Evolutionary conservation across 2,888 invertebrate species (phyloP), one percentile per base, ranked within the genome.

Genomic region (Heliconius charithonia): DNA sequence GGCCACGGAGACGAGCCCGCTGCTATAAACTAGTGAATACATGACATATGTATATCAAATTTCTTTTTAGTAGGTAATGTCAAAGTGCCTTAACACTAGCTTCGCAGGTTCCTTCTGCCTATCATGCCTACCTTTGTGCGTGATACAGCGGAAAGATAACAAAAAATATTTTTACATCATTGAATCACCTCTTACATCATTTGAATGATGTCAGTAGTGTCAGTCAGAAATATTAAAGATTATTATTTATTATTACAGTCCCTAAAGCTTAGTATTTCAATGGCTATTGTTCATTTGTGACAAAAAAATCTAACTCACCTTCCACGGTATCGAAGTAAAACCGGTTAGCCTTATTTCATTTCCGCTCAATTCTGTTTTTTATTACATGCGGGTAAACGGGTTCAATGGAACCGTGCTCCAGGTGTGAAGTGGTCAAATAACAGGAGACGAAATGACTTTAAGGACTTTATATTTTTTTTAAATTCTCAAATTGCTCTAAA

Each of bases 351-450:
- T 93, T 92, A 92, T 92, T 93, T 92, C 93, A 94, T 94, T 94
- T 95, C 94, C 94, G 94, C 92, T 94, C 93, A 90, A 93, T 92
- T 91, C 90, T 89, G 89, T 92, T 93, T 93, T 93, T 93, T 94
- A 91, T 93, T 89, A 89, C 88, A 91, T 88, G 87, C 88, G 88
- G 89, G 89, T 89, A 89, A 91, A 89, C 90, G 91, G 87, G 91
- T 91, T 91, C 90, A 91, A 90, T 91, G 91, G 87, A 89, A 87
- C 87, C 87, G 87, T 86, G 86, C 85, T 85, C 81, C 84, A 86
- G 87, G 85, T 85, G 87, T 86, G 83, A 85, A 85, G 83, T 84
- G 84, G 84, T 84, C 82, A 86, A 85, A 85, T 85, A 85, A 83
- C 80, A 82, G 79, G 78, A 79, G 80, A 80, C 77, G 56, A 82